Base-by-base conservation (phyloP, 1,140 invertebrate genomes). In the Octopus bimaculoides region DNA sequence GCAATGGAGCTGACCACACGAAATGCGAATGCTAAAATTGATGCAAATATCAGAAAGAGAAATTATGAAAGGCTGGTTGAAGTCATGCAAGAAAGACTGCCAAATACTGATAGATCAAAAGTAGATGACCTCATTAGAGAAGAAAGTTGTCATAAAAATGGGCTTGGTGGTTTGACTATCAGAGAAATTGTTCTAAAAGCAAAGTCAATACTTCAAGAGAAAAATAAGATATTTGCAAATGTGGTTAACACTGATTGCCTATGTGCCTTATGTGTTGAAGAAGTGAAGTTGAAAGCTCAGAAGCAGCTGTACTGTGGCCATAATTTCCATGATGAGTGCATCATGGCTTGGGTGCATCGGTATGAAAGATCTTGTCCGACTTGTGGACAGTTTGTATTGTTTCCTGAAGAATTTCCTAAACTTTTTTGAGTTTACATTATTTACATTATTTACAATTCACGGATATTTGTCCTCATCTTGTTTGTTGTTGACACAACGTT, bases 121-220 rank as follows among this genome's bases (percentile, higher is more conserved):
- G 74, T 52, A 41, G 74, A 75, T 75, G 74, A 75, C 14, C 52
- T 75, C 8, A 75, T 5, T 54, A 75, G 74, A 41, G 74, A 75
- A 75, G 74, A 5, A 41, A 75, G 8, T 4, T 52, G 74, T 14
- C 74, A 7, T 41, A 75, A 75, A 75, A 75, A 75, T 41, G 74
- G 74, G 52, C 8, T 75, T 52, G 52, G 74, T 26, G 74, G 74
- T 5, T 75, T 75, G 6, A 75, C 5, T 5, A 75, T 52, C 4
- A 75, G 74, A 75, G 74, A 75, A 17, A 75, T 75, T 0, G 5
- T 75, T 52, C 26, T 75, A 14, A 7, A 75, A 52, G 74, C 74
- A 6, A 75, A 41, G 41, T 52, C 26, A 26, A 75, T 75, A 41
- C 52, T 7, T 6, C 8, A 5, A 5, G 74, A 75, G 52, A 75